Conservation (phyloP, 2,113 vertebrate genomes). For the Benitochromis conjunctus region DNA sequence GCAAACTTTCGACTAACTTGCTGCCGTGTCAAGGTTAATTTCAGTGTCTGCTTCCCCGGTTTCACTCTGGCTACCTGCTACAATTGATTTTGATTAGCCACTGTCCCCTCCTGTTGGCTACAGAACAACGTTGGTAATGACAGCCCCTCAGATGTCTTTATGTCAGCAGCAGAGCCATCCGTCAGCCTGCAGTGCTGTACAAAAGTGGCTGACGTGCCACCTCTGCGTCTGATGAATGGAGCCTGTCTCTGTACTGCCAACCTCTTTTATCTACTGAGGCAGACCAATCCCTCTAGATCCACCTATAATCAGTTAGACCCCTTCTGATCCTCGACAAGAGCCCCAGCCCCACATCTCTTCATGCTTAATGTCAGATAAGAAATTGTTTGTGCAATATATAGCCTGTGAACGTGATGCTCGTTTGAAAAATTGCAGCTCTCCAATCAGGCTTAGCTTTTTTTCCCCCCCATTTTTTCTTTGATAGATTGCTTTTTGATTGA, state of each 20-base stretch:
- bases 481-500: slow-evolving; percentile 64
- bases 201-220: slow-evolving; percentile 61
- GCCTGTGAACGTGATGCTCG: not conserved
- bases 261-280: slow-evolving; percentile 63
- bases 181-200: slow-evolving; percentile 56
- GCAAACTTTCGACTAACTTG: slow-evolving; percentile 31
- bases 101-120: slow-evolving; percentile 27
- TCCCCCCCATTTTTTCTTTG: not conserved
- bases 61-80: not conserved
- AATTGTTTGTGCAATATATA: slow-evolving; percentile 59
- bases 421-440: slow-evolving; percentile 55
- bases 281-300: slow-evolving; percentile 55
- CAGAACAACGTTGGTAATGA: slow-evolving; percentile 41
- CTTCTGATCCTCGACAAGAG: slow-evolving; percentile 48
- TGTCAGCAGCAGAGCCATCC: slow-evolving; percentile 60
- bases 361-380: slow-evolving; percentile 64
- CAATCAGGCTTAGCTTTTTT: slow-evolving; percentile 9
- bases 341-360: slow-evolving; percentile 42
- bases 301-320: slow-evolving; percentile 63
- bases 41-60: not conserved
- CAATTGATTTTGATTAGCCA: slow-evolving; percentile 58
- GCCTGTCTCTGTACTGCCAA: slow-evolving; percentile 47
- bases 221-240: slow-evolving; percentile 61
- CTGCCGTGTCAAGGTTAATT: slow-evolving; percentile 18
- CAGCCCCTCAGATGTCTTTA: slow-evolving; percentile 63